Evolutionary conservation across 2,888 invertebrate species (phyloP).

Genomic region (Hydraecia micacea): DNA sequence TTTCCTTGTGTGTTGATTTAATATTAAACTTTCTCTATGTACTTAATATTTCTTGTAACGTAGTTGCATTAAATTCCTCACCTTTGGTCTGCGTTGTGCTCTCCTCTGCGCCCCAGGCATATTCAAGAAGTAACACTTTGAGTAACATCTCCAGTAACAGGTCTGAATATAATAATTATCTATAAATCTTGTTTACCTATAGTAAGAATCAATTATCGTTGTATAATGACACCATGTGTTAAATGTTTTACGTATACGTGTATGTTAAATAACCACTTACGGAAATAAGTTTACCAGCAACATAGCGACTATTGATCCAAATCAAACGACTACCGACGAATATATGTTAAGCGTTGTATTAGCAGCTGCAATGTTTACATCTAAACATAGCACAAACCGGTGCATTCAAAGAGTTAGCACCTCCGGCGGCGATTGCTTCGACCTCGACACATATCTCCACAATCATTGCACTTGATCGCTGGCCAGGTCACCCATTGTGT

Average conservation of each 20-base stretch:
- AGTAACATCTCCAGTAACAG: background rate
- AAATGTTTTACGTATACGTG: background rate
- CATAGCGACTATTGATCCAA: background rate
- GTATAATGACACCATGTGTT: background rate
- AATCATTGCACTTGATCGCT: constrained; percentile 53
- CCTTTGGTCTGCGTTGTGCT: no score
- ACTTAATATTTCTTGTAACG: background rate
- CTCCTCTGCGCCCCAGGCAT: background rate
- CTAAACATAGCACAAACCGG: constrained; percentile 10
- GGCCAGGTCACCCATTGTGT: constrained; percentile 37
- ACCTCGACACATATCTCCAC: constrained; percentile 46
- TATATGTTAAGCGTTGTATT: background rate
- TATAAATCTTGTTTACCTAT: background rate
- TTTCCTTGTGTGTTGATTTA: background rate
- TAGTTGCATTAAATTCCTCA: background rate
- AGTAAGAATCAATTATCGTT: background rate
- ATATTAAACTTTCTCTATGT: background rate
- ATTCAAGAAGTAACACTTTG: background rate
- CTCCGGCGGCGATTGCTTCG: constrained; percentile 12
- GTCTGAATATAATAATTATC: background rate
- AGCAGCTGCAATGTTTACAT: constrained; percentile 18
- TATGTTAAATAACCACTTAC: background rate
- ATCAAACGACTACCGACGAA: background rate
- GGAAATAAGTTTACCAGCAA: background rate
- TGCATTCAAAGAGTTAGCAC: constrained; percentile 23